Evolutionary conservation across 2,888 invertebrate genomes (phyloP).

Genomic region (Drosophila anceps): DNA sequence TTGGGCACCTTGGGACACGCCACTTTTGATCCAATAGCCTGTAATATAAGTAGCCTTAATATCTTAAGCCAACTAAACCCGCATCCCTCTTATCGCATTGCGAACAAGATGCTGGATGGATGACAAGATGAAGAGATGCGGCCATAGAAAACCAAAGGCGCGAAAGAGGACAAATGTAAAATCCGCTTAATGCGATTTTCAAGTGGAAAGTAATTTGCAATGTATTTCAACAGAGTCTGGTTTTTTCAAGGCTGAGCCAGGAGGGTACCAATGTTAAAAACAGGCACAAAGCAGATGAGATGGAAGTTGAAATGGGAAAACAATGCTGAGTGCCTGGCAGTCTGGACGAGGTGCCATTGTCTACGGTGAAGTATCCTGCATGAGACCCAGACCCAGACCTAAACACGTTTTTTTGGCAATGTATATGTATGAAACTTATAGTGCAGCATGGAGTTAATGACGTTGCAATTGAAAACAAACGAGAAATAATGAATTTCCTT

Average conservation of each 20-base stretch:
- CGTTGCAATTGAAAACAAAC: constrained; percentile 79
- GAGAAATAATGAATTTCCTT: constrained; percentile 75
- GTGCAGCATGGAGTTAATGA: constrained; percentile 72
- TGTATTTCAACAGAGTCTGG: constrained; percentile 25
- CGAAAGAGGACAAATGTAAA: constrained; percentile 50
- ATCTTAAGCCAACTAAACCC: constrained; percentile 30
- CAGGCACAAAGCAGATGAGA: constrained; percentile 46
- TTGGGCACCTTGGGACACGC: constrained; percentile 25
- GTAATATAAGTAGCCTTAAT: constrained; percentile 29
- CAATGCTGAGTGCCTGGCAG: constrained; percentile 70
- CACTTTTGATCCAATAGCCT: constrained; percentile 53
- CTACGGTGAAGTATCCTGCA: constrained; percentile 59
- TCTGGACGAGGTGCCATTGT: constrained; percentile 67
- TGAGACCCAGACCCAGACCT: constrained; percentile 24
- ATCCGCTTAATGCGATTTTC: constrained; percentile 76
- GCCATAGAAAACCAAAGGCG: constrained; percentile 53
- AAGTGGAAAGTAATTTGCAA: constrained; percentile 66
- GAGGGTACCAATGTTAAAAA: constrained; percentile 65
- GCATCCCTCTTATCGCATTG: constrained; percentile 53
- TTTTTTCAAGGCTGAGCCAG: constrained; percentile 60
- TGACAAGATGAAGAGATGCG: constrained; percentile 39
- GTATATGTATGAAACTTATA: constrained; percentile 56
- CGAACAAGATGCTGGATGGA: constrained; percentile 39
- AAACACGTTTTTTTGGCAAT: constrained; percentile 62
- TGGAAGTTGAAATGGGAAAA: constrained; percentile 28